Base-by-base conservation (phyloP, 2,888 invertebrate genomes). In the Apodemia zela region DNA sequence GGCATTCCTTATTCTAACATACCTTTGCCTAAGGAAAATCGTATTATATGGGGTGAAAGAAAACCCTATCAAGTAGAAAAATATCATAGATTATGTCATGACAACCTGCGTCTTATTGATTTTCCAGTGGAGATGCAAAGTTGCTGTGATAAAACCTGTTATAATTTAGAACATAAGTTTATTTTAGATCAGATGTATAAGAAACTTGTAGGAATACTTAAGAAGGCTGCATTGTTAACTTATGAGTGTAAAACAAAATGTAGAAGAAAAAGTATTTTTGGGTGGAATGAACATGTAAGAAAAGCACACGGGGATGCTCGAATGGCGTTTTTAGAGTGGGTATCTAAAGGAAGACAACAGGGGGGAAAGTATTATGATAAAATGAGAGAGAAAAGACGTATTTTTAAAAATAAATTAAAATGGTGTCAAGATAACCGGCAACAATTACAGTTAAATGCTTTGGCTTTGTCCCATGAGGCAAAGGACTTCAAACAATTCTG, bases 51-150 rank as follows among this genome's bases (percentile, higher is more conserved):
- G 38, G 13, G 38, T 13, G 3, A 38, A 2, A 38, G 38, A 13
- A 38, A 38, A 38, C 38, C 13, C 3, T 13, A 38, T 38, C 38
- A 38, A 38, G 38, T 38, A 11, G 38, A 38, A 38, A 38, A 13
- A 38, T 38, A 38, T 38, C 38, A 38, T 13, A 54, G 21, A 15
- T 38, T 58, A 6, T 67, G 67, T 25, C 38, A 13, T 70, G 68
- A 49, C 62, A 45, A 45, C 0, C n/a, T 45, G n/a, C 45, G n/a
- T 45, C 45, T 45, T n/a, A 6, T 45, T 45, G n/a, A 45, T 45
- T 45, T 45, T 45, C 45, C 45, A 45, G 45, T 45, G 45, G 45
- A 45, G n/a, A 45, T 45, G 45, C 45, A 45, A 45, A 45, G 6
- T 45, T 45, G 45, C 11, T n/a, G 15, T 4, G 6, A n/a, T 45